Evolutionary conservation across 2,113 vertebrate genomes (phyloP), one percentile per base, ranked within the genome.

Genomic region (Corydoras sp.): DNA sequence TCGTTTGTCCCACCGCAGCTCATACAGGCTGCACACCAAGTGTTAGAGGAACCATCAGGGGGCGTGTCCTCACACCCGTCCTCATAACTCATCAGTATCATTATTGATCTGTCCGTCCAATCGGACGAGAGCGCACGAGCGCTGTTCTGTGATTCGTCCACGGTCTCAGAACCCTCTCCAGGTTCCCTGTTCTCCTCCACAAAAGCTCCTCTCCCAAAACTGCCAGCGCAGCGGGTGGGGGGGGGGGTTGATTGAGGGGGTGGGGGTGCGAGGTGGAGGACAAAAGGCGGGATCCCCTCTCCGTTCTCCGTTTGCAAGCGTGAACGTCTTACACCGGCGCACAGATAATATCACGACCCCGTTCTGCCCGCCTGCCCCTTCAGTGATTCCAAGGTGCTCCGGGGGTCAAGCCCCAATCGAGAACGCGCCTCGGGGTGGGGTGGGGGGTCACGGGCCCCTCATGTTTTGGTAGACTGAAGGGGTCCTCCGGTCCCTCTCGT

Each of bases 391-490:
- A 9, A 3, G 71, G 55, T 76, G 65, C 76, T 76, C 53, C 14
- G 66, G 80, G 78, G 73, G 30, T 83, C 76, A 79, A 84, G 82
- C 79, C 65, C 73, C 75, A 80, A 82, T 82, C 84, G 78, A 83
- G 85, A 85, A 85, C 67, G 79, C 73, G 77, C 83, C 84, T 72
- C 67, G 6, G 32, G n/a, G n/a, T n/a, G n/a, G n/a, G n/a, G n/a
- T n/a, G 66, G 72, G 76, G 78, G 65, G 75, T 74, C 32, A 69
- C 64, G 30, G 66, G 78, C 69, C 79, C 73, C 80, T 76, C 77
- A 81, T 78, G 81, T 79, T 72, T 73, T 78, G 85, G 81, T 69
- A 83, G 80, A 88, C 82, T 86, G 86, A 83, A 75, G 79, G 77
- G 80, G 83, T 83, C 81, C 81, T 85, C 75, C 35, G 35, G 71